Conservation (phyloP, 2,113 vertebrate species). For the Paradoxurus hermaphroditus region DNA sequence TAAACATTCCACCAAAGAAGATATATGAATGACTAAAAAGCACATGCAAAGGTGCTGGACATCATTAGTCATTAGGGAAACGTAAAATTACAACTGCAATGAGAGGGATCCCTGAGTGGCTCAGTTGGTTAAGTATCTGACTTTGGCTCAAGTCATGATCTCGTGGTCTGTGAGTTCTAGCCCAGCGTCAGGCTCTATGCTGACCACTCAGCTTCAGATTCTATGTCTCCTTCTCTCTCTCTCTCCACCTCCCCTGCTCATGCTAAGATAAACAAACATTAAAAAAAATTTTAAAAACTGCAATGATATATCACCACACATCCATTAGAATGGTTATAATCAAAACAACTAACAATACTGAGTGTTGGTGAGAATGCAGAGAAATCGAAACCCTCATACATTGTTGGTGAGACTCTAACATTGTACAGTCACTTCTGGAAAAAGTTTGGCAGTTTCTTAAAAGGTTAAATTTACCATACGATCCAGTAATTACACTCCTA, state of each 20-base stretch:
- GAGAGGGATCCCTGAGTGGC: too few species aligned
- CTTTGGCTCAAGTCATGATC: too few species aligned
- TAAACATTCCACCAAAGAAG: background rate
- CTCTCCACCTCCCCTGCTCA: too few species aligned
- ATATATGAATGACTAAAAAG: background rate
- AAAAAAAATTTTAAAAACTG: background rate
- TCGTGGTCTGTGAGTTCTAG: too few species aligned
- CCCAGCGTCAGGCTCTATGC: too few species aligned
- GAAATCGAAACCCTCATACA: background rate
- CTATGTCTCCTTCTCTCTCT: too few species aligned
- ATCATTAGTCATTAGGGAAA: background rate
- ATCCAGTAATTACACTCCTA: background rate
- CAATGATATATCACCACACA: background rate
- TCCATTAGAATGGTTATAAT: background rate
- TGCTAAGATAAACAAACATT: too few species aligned
- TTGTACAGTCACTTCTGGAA: background rate
- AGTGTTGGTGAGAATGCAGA: background rate
- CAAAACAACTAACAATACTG: background rate
- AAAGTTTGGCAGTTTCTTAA: constrained; percentile 26
- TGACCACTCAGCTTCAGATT: too few species aligned
- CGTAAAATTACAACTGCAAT: background rate
- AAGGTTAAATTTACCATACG: background rate
- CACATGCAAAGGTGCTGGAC: background rate
- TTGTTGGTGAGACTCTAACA: background rate
- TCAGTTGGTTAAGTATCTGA: too few species aligned